Base-by-base conservation (phyloP, 2,888 invertebrate genomes). In the Nomada ferruginata region DNA sequence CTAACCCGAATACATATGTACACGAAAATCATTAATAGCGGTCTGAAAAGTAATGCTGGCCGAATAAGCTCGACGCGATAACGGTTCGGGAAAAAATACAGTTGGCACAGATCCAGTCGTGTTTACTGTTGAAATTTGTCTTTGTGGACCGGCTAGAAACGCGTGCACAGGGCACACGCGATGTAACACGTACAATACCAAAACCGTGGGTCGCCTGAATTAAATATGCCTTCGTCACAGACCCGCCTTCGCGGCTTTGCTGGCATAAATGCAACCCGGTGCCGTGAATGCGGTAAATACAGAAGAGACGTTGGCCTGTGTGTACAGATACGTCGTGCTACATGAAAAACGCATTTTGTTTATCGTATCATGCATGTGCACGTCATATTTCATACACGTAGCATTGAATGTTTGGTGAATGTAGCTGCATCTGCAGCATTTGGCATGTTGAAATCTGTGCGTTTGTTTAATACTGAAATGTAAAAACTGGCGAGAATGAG, bases 71-170 rank as follows among this genome's bases (percentile, higher is more conserved):
- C 71, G 86, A 83, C 85, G 87, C 87, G 89, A 88, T 89, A 88
- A 88, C 87, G 82, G 70, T 82, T 77, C 77, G 76, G 76, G 76
- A 82, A 87, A 89, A 89, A 87, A 84, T 89, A 84, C 84, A 79
- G 87, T 75, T 88, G 88, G 88, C 88, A 86, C 76, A 76, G 89
- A 86, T 88, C 89, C 88, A 88, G 88, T 84, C 87, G 79, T 88
- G 89, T 88, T 88, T 88, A 89, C 88, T 83, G 88, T 89, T 87
- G 85, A 89, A 88, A 89, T 88, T 88, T 88, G 89, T 88, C 89
- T 88, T 87, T 84, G 85, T 82, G 89, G 82, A 78, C 75, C 64
- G 63, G 86, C 77, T 84, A 79, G 86, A 76, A 84, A 68, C 82
- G 84, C 80, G 78, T 84, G 71, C 81, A 76, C 84, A 64, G 76